A percentile compares a stretch with the other conserved stretches of the same genome.
Evolutionary conservation across 2,888 invertebrate species (phyloP).

Genomic region (Tachina fera): DNA sequence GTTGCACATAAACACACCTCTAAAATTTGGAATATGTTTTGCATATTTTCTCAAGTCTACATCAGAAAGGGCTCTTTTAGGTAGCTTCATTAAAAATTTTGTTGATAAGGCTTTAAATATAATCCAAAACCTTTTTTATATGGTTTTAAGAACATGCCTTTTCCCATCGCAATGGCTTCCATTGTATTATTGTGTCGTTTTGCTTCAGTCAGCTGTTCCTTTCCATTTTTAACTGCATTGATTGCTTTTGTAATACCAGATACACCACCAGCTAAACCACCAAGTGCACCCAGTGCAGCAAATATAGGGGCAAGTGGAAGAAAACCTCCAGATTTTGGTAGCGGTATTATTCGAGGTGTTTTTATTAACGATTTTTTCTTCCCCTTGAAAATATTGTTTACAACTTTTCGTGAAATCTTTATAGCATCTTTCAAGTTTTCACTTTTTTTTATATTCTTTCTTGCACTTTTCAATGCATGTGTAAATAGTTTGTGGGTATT

Average conservation of each 20-base stretch:
- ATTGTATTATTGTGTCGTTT: too few species aligned
- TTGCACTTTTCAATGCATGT: too few species aligned
- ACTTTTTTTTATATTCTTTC: too few species aligned
- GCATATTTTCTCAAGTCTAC: constrained; percentile 22
- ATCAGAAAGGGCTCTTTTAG: too few species aligned
- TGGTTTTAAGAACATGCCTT: constrained; percentile 23
- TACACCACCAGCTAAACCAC: too few species aligned
- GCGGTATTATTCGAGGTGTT: too few species aligned
- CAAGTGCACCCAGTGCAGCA: constrained; percentile 9
- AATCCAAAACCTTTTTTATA: background rate
- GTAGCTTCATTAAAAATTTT: background rate
- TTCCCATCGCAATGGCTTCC: background rate
- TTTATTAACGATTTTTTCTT: too few species aligned
- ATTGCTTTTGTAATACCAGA: background rate
- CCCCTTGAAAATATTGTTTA: too few species aligned
- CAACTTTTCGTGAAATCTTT: too few species aligned
- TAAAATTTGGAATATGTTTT: constrained; percentile 14
- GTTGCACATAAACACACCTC: constrained; percentile 11
- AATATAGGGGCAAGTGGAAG: constrained; percentile 11
- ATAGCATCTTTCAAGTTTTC: too few species aligned
- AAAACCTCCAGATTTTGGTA: constrained; percentile 6
- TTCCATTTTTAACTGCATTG: background rate
- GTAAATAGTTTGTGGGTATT: too few species aligned
- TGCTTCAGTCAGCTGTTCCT: too few species aligned
- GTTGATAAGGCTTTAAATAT: background rate